A percentile compares a stretch with the other conserved stretches of the same genome.
Conservation (phyloP, 2,888 invertebrate genomes). For the Abrostola triplasia region DNA sequence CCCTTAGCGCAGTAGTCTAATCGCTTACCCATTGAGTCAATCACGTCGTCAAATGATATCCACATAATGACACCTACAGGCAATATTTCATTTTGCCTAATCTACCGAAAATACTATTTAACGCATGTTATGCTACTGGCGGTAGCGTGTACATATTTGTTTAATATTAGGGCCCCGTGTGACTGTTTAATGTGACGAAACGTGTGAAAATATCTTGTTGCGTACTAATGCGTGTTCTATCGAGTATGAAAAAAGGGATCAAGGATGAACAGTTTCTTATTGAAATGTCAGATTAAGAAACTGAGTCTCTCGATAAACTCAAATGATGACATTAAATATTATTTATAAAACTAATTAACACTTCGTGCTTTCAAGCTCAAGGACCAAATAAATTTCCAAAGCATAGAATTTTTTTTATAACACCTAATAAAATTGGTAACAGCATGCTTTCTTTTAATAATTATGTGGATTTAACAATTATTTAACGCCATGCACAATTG, state of each 20-base stretch:
- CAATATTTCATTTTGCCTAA: not conserved
- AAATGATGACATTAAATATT: not conserved
- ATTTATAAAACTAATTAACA: no score
- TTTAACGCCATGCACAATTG: no score
- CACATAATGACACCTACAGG: no score
- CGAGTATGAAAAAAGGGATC: constrained; percentile 36
- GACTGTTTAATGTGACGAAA: constrained; percentile 22
- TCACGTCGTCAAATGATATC: no score
- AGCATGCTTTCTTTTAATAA: no score
- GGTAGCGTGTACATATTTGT: constrained; percentile 16
- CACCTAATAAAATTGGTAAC: no score
- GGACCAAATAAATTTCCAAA: no score
- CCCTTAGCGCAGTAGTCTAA: no score
- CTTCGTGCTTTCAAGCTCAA: no score
- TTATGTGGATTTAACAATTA: no score
- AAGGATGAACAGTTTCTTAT: constrained; percentile 40
- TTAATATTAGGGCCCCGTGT: constrained; percentile 11
- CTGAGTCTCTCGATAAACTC: constrained; percentile 7
- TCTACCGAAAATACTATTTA: constrained; percentile 6
- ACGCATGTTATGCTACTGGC: constrained; percentile 1
- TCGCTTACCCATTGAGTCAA: no score
- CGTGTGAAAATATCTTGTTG: constrained; percentile 43
- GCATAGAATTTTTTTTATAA: no score
- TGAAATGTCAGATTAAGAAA: constrained; percentile 28
- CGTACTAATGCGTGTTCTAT: constrained; percentile 17